phyloP scores from a whole-genome alignment of 2,113 vertebrate genomes.

The Mobula hypostoma region DNA sequence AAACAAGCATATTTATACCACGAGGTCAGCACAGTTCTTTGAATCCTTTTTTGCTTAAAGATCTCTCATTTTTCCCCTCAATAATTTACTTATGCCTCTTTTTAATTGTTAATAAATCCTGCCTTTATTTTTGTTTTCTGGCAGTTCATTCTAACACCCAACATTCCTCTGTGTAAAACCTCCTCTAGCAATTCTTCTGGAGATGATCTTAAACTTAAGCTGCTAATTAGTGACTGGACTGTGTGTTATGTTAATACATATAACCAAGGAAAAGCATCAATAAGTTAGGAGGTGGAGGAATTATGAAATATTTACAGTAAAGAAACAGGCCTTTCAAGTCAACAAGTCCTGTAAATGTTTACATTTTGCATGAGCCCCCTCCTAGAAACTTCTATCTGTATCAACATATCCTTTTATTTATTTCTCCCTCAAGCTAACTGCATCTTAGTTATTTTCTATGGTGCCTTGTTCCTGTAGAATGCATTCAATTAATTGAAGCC shows the following conservation, averaged over 20 bases:
- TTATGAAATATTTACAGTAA: too few relatives aligned
- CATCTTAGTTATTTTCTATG: too few relatives aligned
- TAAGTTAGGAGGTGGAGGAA: background rate
- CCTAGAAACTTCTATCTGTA: too few relatives aligned
- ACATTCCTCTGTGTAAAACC: background rate
- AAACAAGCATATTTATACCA: background rate
- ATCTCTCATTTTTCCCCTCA: background rate
- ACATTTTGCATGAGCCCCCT: too few relatives aligned
- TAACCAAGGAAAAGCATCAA: background rate
- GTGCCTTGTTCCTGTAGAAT: too few relatives aligned
- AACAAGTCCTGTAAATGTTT: too few relatives aligned
- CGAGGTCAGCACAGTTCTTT: background rate
- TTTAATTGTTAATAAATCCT: background rate
- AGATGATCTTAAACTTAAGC: background rate
- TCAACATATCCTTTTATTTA: too few relatives aligned
- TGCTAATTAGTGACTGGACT: background rate
- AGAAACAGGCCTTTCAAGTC: too few relatives aligned
- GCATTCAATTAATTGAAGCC: too few relatives aligned
- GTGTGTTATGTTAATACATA: background rate
- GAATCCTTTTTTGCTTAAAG: background rate
- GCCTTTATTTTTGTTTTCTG: background rate
- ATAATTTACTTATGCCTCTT: background rate
- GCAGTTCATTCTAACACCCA: background rate
- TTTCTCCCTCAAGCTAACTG: too few relatives aligned
- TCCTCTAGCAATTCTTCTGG: background rate